Base-by-base conservation (phyloP, 1,140 invertebrate genomes). In the Heterodera carotae region DNA sequence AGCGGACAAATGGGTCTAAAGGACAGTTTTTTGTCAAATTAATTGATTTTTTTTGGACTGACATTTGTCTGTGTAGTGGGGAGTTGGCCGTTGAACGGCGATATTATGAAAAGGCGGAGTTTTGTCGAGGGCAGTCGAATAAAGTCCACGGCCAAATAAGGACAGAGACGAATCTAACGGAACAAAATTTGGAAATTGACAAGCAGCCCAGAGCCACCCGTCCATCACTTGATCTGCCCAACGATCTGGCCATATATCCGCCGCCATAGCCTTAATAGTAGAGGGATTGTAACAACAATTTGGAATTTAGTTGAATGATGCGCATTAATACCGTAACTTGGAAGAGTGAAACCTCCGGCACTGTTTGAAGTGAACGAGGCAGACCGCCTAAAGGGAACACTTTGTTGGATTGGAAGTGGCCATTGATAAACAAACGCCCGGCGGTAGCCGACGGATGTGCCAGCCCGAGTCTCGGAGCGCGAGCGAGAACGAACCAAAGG, bases 61-160 rank as follows among this genome's bases (percentile, higher is more conserved):
- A 64, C 72, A 81, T 39, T 81, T 81, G 36, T 81, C 80, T 15
- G 80, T 77, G 60, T 81, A 81, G 34, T 81, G 80, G 10, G 80
- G 80, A 29, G 80, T 82, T 29, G 43, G 53, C 48, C 80, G 43
- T 66, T 81, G 79, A 15, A 81, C 80, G 27, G 72, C 80, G 59
- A 81, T 69, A 34, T 64, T 81, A 27, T 67, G 62, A 43, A 81
- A 82, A 18, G 80, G 80, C 4, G 80, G 53, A 15, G 75, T 71
- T 33, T 62, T 36, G 48, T 82, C 67, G n/a, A 81, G 80, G n/a
- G 80, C 80, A 33, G 76, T 53, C 22, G 80, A 62, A 25, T 39
- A 27, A n/a, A 81, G 69, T 27, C 39, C 31, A 27, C 80, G 75
- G 27, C 80, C 80, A 48, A 80, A 80, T 27, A 80, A 29, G 4